A percentile compares a stretch with the other conserved stretches of the same genome.
Conservation (phyloP, 2,113 vertebrate species). For the Pionites leucogaster region DNA sequence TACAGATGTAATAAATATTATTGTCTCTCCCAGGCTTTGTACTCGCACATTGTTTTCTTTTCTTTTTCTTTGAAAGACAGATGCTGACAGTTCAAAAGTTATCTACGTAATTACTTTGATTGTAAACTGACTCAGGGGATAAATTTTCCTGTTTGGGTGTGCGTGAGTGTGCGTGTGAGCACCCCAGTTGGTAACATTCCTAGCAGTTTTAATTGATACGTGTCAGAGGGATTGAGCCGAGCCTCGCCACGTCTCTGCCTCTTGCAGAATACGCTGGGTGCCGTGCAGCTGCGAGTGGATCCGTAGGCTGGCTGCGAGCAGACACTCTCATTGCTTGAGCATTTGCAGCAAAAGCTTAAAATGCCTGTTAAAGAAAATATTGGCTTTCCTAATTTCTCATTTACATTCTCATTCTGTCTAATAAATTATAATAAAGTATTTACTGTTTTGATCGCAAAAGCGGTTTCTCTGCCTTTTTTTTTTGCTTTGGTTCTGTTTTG, state of each 20-base stretch:
- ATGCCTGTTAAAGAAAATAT: slow-evolving; percentile 35
- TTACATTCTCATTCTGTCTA: slow-evolving; percentile 61
- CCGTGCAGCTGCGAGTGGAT: background rate
- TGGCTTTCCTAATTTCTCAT: slow-evolving; percentile 53
- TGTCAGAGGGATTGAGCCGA: background rate
- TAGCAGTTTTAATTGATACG: background rate
- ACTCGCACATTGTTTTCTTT: slow-evolving; percentile 26
- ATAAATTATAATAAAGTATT: slow-evolving; percentile 66
- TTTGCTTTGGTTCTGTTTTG: slow-evolving; percentile 59
- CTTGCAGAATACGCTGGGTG: background rate
- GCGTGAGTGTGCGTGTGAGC: background rate
- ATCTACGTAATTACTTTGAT: slow-evolving; percentile 24
- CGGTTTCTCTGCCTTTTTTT: slow-evolving; percentile 56
- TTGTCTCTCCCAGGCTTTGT: slow-evolving; percentile 40
- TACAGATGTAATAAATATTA: slow-evolving; percentile 20
- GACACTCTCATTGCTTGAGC: background rate
- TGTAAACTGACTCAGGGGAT: slow-evolving; percentile 14
- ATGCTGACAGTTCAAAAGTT: slow-evolving; percentile 62
- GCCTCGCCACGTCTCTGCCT: background rate
- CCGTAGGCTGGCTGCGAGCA: background rate
- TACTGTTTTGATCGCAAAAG: slow-evolving; percentile 53
- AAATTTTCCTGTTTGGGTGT: background rate
- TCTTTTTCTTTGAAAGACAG: slow-evolving; percentile 55
- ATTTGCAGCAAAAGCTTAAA: background rate
- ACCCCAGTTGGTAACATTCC: background rate